These are phyloP conservation scores for Prinia subflava DNA, from an alignment of 2,113 vertebrate species.

Conservation along the genomic window DNA sequence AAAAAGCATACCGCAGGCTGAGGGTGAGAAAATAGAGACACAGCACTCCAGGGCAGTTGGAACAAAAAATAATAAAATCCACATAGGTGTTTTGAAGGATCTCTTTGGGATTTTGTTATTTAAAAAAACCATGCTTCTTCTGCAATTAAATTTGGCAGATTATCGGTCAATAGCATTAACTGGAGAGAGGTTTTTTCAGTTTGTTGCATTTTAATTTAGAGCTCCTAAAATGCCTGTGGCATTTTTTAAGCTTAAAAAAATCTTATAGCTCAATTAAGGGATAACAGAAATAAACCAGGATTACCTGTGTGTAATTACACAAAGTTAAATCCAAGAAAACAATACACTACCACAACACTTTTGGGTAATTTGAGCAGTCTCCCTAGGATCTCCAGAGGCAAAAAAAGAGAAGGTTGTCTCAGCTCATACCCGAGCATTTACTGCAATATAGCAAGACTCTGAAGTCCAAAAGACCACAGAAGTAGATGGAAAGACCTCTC, in stretches of 20 bases:
- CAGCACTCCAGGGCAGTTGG: not conserved
- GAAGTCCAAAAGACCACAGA: not conserved
- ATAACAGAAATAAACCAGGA: slow-evolving; percentile 60
- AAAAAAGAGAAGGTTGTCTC: not conserved
- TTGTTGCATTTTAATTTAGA: slow-evolving; percentile 30
- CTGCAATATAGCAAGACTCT: not conserved
- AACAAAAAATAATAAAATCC: not conserved
- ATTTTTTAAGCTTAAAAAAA: slow-evolving; percentile 46
- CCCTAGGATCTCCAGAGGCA: not conserved
- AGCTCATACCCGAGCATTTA: not conserved
- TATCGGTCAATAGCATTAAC: not conserved
- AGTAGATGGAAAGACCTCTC: not conserved
- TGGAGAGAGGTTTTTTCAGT: not conserved
- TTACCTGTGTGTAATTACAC: slow-evolving; percentile 35
- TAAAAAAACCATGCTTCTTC: not conserved
- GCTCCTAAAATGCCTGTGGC: slow-evolving; percentile 1
- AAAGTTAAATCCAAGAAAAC: slow-evolving; percentile 36
- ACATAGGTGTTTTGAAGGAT: not conserved
- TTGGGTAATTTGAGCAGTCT: not conserved
- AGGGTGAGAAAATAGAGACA: not conserved
- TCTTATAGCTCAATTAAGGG: slow-evolving; percentile 41
- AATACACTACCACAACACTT: not conserved
- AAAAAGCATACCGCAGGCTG: not conserved
- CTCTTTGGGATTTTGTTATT: slow-evolving; percentile 11
- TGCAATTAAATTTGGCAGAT: slow-evolving; percentile 3